Evolutionary conservation across 1,140 invertebrate species (phyloP).

Genomic region (Aplysia californica): DNA sequence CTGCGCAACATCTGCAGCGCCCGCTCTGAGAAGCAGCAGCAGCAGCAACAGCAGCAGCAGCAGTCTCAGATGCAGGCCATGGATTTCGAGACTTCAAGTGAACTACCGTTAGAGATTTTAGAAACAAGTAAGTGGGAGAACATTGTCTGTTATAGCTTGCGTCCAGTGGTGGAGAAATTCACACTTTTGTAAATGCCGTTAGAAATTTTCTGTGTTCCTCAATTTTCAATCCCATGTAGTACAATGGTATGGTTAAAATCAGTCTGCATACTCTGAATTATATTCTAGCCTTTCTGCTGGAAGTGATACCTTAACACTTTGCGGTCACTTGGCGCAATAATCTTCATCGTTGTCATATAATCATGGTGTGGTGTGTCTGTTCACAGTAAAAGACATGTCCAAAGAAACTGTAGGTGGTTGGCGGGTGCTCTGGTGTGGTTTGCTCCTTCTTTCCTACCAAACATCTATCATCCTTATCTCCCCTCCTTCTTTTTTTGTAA

Average conservation of each 20-base stretch:
- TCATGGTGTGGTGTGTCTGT: no score
- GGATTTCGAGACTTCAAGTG: constrained; percentile 43
- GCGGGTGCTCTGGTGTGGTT: no score
- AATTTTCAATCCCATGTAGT: no score
- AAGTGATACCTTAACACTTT: no score
- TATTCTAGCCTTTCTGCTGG: no score
- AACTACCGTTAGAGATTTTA: constrained; percentile 57
- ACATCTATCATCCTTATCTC: no score
- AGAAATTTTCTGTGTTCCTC: not conserved
- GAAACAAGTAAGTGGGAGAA: constrained; percentile 57
- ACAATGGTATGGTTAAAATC: not conserved
- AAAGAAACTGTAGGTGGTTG: no score
- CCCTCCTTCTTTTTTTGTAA: no score
- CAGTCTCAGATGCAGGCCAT: constrained; percentile 18
- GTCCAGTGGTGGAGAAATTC: not conserved
- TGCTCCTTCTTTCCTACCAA: no score
- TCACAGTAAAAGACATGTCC: no score
- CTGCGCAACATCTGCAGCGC: constrained; percentile 63
- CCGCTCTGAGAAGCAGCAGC: constrained; percentile 9
- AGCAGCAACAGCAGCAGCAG: constrained; percentile 15
- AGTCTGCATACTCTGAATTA: not conserved
- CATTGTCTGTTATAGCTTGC: not conserved
- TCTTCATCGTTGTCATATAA: no score
- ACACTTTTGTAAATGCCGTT: not conserved
- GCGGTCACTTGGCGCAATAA: no score